Evolutionary conservation across 2,113 vertebrate genomes (phyloP).

Genomic region (Phrynosoma platyrhinos): DNA sequence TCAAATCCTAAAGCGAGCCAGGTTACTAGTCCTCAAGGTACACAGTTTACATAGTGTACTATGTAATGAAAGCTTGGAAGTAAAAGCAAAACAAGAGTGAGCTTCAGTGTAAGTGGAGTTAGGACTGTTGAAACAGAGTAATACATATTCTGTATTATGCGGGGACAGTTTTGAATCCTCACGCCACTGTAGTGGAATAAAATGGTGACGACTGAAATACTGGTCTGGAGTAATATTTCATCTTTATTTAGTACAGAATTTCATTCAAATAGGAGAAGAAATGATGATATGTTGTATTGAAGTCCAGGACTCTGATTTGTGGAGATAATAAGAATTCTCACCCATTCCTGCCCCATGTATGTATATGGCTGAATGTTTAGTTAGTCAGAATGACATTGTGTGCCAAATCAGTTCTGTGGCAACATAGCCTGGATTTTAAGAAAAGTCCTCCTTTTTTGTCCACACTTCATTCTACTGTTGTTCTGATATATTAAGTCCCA

Average conservation of each 20-base stretch:
- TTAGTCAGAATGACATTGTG: not conserved
- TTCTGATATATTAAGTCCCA: not conserved
- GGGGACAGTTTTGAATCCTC: not conserved
- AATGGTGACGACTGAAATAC: no score
- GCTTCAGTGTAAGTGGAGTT: accelerated
- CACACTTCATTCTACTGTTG: not conserved
- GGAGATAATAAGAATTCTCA: not conserved
- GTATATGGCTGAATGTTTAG: not conserved
- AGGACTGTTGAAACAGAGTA: no score
- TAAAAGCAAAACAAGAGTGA: not conserved
- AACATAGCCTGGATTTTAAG: not conserved
- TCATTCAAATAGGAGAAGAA: not conserved
- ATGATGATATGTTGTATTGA: no score
- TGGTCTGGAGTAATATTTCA: no score
- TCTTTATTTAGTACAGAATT: not conserved
- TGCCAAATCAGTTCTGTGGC: no score
- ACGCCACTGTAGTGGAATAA: not conserved
- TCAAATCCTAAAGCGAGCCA: not conserved
- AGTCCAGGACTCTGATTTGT: not conserved
- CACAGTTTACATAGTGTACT: not conserved
- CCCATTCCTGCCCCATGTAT: not conserved
- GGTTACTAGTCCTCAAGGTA: not conserved
- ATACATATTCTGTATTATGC: not conserved
- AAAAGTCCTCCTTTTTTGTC: not conserved
- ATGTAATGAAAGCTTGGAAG: not conserved